Evolutionary conservation across 2,888 invertebrate genomes (phyloP).

Genomic region (Cheilosia vernalis): DNA sequence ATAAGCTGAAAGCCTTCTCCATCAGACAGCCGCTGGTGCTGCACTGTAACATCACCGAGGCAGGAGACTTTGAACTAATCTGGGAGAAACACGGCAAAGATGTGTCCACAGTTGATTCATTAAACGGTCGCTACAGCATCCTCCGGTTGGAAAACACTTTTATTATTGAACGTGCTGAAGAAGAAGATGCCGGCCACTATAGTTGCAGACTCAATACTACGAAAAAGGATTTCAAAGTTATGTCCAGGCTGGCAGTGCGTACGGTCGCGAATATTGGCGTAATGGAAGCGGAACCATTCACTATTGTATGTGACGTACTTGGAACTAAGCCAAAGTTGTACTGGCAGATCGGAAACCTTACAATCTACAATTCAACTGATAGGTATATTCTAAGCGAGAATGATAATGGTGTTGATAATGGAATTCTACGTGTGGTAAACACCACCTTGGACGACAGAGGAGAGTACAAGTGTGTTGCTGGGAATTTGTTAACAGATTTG

Average conservation of each 20-base stretch:
- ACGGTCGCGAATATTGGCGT: conserved; percentile 87
- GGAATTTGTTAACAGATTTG: conserved; percentile 78
- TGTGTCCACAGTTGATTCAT: conserved; percentile 78
- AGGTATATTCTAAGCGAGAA: conserved; percentile 83
- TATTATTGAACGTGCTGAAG: conserved; percentile 82
- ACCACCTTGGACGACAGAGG: conserved; percentile 88
- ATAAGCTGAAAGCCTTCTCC: conserved; percentile 75
- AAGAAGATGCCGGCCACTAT: conserved; percentile 87
- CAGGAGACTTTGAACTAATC: conserved; percentile 21
- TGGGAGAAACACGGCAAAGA: conserved; percentile 83
- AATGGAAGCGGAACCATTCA: conserved; percentile 91
- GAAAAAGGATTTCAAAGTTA: conserved; percentile 77
- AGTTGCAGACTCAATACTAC: conserved; percentile 84
- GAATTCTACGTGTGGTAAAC: conserved; percentile 86
- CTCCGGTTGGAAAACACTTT: conserved; percentile 80
- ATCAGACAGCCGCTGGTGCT: conserved; percentile 77
- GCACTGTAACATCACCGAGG: conserved; percentile 77
- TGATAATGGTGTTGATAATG: conserved; percentile 84
- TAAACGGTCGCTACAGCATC: conserved; percentile 81
- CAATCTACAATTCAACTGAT: conserved; percentile 79
- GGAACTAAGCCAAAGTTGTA: conserved; percentile 86
- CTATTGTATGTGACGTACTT: conserved; percentile 87
- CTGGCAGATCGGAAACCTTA: conserved; percentile 86
- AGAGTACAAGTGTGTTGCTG: conserved; percentile 86
- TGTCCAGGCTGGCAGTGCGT: conserved; percentile 84